Percentiles rank a stretch among this genome's conserved stretches.
phyloP scores from a whole-genome alignment of 1,140 invertebrate genomes.

The Bilobella aurantiaca region DNA sequence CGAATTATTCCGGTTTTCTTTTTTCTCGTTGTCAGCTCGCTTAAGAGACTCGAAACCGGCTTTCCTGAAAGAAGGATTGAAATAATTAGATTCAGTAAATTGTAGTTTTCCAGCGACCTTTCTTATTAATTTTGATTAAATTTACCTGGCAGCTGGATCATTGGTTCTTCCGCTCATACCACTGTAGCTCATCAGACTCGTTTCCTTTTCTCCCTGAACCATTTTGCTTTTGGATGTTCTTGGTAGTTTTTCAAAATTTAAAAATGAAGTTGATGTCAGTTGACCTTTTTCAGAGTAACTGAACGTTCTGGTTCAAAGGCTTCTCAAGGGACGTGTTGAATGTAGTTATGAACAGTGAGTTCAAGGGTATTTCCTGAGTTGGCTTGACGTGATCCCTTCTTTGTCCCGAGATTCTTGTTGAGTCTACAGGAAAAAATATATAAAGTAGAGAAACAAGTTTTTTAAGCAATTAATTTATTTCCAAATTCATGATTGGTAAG shows the following conservation, averaged over 20 bases:
- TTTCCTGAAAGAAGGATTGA: slow-evolving; percentile 40
- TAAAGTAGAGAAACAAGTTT: slow-evolving; percentile 31
- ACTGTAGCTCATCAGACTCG: slow-evolving; percentile 1
- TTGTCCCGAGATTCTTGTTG: slow-evolving; percentile 57
- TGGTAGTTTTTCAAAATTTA: slow-evolving; percentile 1
- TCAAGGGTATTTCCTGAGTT: slow-evolving; percentile 67
- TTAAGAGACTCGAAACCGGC: slow-evolving; percentile 38
- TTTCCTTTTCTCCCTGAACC: slow-evolving; percentile 34
- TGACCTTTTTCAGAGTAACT: no score
- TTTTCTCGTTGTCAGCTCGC: slow-evolving; percentile 36
- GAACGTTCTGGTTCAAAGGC: not conserved
- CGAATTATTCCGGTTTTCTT: slow-evolving; percentile 41
- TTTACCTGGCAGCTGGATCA: slow-evolving; percentile 15
- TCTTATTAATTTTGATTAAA: not conserved
- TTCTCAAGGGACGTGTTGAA: slow-evolving; percentile 63
- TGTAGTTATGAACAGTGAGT: slow-evolving; percentile 62
- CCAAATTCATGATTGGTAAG: no score
- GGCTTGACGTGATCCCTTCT: slow-evolving; percentile 61
- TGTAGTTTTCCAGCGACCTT: not conserved
- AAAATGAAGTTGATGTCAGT: not conserved
- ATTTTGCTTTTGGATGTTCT: slow-evolving; percentile 28
- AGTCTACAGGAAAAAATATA: slow-evolving; percentile 52
- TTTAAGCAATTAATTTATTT: not conserved
- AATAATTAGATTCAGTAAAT: not conserved
- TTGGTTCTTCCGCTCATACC: slow-evolving; percentile 3